phyloP scores from a whole-genome alignment of 2,113 vertebrate species.

The Motacilla alba region DNA sequence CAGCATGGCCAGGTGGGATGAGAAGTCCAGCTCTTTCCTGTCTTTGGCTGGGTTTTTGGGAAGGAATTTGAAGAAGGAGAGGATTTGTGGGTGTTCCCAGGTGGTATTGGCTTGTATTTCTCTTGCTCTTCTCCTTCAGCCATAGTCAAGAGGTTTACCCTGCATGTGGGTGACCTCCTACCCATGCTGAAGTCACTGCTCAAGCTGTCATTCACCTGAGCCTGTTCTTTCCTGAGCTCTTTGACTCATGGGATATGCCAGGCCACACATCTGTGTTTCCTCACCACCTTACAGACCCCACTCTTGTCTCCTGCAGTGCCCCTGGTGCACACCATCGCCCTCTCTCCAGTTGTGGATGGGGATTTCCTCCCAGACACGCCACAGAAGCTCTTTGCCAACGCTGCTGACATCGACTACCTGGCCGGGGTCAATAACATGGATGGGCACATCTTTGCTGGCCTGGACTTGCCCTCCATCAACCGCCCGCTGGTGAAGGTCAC shows the following conservation, averaged over 20 bases:
- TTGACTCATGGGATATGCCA: constrained; percentile 45
- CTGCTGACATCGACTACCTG: too few species aligned
- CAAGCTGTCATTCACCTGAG: not conserved
- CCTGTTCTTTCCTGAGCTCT: not conserved
- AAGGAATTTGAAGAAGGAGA: not conserved
- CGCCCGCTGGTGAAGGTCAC: constrained; percentile 52
- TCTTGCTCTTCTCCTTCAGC: not conserved
- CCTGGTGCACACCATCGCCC: constrained; percentile 68
- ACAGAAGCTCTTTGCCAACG: too few species aligned
- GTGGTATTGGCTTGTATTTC: not conserved
- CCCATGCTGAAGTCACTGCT: not conserved
- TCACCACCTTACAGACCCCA: not conserved
- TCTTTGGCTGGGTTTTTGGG: not conserved
- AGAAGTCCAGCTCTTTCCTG: not conserved
- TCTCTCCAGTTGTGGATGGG: constrained; percentile 82
- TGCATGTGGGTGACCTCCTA: not conserved
- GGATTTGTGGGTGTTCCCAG: not conserved
- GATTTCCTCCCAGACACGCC: constrained; percentile 84
- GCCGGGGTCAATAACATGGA: too few species aligned
- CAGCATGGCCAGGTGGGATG: not conserved
- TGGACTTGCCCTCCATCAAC: constrained; percentile 83
- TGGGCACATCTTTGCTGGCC: constrained; percentile 53
- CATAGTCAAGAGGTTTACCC: not conserved
- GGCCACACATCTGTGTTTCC: too few species aligned
- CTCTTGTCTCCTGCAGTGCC: constrained; percentile 70